Conservation (phyloP, 2,888 invertebrate genomes). For the Hanleya hanleyi region DNA sequence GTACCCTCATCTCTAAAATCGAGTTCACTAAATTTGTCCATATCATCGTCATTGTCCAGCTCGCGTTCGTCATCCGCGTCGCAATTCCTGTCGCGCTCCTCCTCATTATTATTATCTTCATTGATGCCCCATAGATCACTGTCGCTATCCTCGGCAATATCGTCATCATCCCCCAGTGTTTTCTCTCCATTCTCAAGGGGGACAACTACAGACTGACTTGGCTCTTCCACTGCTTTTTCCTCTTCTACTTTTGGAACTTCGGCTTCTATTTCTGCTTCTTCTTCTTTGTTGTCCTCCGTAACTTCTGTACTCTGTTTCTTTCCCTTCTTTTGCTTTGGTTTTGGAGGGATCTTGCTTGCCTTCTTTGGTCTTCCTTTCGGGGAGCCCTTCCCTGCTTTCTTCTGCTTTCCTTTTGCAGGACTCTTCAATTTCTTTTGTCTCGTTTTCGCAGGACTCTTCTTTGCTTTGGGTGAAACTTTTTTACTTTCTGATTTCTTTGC, state of each 20-base stretch:
- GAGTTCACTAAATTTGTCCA: conserved; percentile 47
- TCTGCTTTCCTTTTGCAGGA: not conserved
- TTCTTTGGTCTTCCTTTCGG: conserved; percentile 14
- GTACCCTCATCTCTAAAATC: conserved; percentile 12
- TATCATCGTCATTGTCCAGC: conserved; percentile 41
- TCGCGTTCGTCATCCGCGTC: conserved; percentile 33
- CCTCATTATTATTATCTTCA: conserved; percentile 1
- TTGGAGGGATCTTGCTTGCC: conserved; percentile 11
- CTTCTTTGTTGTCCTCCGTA: conserved; percentile 21
- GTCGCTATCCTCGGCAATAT: conserved; percentile 2
- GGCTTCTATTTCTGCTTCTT: conserved; percentile 45
- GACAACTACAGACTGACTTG: not conserved
- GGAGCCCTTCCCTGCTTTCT: not conserved
- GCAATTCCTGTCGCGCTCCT: conserved; percentile 20
- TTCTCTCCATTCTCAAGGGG: conserved; percentile 4
- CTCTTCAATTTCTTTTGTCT: not conserved
- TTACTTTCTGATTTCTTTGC: not conserved
- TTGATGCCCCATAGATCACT: not conserved
- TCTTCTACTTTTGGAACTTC: conserved; percentile 37
- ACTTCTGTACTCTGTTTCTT: conserved; percentile 19
- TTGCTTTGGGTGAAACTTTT: not conserved
- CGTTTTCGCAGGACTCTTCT: not conserved
- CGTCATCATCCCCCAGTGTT: conserved; percentile 19
- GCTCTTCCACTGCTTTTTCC: conserved; percentile 25
- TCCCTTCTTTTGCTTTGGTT: conserved; percentile 6